Conservation (phyloP, 2,888 invertebrate species). For the Proisotoma minuta region DNA sequence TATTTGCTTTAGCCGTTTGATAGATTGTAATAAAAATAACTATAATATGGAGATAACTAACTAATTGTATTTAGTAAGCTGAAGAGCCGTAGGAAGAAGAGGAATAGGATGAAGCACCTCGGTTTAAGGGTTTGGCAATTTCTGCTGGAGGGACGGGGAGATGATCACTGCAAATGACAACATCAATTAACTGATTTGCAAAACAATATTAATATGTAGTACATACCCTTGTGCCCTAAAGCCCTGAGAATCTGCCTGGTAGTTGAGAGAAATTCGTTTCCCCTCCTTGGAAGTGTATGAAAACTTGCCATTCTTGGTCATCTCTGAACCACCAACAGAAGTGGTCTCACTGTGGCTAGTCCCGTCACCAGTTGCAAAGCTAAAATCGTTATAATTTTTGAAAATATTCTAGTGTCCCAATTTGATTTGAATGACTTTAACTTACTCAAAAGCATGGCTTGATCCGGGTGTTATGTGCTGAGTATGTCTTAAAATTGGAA, state of each 20-base stretch:
- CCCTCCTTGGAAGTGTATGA: not conserved
- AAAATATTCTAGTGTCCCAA: conserved; percentile 2
- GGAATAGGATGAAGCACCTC: not conserved
- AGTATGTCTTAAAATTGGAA: conserved; percentile 19
- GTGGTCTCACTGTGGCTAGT: not conserved
- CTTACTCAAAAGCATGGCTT: conserved; percentile 21
- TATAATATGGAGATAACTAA: not conserved
- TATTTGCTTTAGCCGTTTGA: too few relatives aligned
- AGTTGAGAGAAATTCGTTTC: not conserved
- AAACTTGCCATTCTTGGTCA: not conserved
- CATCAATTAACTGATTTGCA: not conserved
- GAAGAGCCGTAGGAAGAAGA: not conserved
- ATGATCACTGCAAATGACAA: not conserved
- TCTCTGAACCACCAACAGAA: not conserved
- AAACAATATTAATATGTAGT: not conserved
- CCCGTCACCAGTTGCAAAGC: conserved; percentile 1
- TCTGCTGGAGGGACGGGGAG: not conserved
- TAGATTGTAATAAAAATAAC: too few relatives aligned
- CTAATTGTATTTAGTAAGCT: not conserved
- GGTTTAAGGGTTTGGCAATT: not conserved
- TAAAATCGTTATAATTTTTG: not conserved
- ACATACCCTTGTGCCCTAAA: not conserved
- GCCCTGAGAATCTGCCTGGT: not conserved
- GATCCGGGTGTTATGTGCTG: conserved; percentile 19
- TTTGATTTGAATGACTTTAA: not conserved